Conservation (phyloP, 1,140 invertebrate genomes). For the Drosophila pseudoobscura region DNA sequence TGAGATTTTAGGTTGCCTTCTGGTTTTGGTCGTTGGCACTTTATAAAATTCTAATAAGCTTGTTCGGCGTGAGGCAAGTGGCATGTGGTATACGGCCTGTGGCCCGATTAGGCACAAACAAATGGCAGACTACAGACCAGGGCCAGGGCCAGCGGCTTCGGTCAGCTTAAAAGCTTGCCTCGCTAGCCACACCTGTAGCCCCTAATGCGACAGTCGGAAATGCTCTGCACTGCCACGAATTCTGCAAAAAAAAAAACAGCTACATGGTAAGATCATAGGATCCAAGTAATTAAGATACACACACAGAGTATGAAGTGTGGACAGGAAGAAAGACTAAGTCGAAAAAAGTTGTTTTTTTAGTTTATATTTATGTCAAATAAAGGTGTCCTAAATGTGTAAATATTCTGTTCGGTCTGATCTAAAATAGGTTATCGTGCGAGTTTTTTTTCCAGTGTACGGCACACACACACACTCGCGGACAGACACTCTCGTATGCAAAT, state of each 20-base stretch:
- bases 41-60: conserved; percentile 66
- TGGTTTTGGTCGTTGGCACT: conserved; percentile 15
- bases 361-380: no score
- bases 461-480: conserved; percentile 22
- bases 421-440: no score
- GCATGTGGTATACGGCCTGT: conserved; percentile 26
- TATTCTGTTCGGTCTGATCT: no score
- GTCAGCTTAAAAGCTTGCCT: conserved; percentile 54
- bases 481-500: conserved; percentile 28
- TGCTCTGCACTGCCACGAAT: no score
- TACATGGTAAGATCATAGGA: no score
- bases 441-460: conserved; percentile 13
- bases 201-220: conserved; percentile 14
- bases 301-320: background rate
- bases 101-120: conserved; percentile 22
- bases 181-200: conserved; percentile 46
- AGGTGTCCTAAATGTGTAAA: no score
- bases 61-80: conserved; percentile 41
- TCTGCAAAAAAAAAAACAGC: no score
- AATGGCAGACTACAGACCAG: background rate
- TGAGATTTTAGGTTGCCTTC: conserved; percentile 34
- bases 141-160: conserved; percentile 8
- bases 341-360: no score
- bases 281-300: background rate
- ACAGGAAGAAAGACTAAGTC: background rate